Evolutionary conservation across 2,113 vertebrate genomes (phyloP), one percentile per base, ranked within the genome.

Genomic region (Pseudopodoces humilis): DNA sequence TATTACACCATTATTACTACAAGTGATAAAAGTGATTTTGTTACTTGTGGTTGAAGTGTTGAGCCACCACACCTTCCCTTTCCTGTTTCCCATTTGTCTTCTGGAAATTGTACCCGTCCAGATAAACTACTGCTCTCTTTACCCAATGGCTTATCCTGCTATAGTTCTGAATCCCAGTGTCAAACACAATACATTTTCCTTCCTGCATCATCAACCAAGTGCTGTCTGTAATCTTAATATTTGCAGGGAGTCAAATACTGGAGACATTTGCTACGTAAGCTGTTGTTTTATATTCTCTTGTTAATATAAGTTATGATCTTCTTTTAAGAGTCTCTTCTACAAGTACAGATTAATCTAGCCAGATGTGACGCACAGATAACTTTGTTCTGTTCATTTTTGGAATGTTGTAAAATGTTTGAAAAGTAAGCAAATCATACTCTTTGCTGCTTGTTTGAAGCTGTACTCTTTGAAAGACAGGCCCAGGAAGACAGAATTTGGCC

Each of bases 321-420:
- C 53, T 68, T 83, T 56, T 70, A 74, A 74, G 60, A 50, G 19
- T 67, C 58, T 90, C 56, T 87, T 76, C 60, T 84, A 82, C 25
- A 67, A 87, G 46, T n/a, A 70, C 53, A 82, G 15, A 71, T 78
- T 47, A 92, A 78, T 86, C 69, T 84, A 75, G 55, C 15, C 49
- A 87, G 69, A 87, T 87, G 46, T 79, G 74, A 82, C 19, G 3
- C 70, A 82, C 39, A 68, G 80, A 86, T 90, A 84, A 50, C 39
- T 84, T 88, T 79, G 70, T 91, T 75, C 81, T 75, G 47, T 87
- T 96, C 28, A 28, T 39, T 89, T 91, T 78, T 91, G 22, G 88
- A 78, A 91, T 59, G 68, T n/a, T 83, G 28, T 76, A 68, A 84
- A 91, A 89, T 85, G 37, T 49, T 71, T 87, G 52, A 94, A 53